Evolutionary conservation across 2,113 vertebrate species (phyloP).

Genomic region (Puntigrus tetrazona): DNA sequence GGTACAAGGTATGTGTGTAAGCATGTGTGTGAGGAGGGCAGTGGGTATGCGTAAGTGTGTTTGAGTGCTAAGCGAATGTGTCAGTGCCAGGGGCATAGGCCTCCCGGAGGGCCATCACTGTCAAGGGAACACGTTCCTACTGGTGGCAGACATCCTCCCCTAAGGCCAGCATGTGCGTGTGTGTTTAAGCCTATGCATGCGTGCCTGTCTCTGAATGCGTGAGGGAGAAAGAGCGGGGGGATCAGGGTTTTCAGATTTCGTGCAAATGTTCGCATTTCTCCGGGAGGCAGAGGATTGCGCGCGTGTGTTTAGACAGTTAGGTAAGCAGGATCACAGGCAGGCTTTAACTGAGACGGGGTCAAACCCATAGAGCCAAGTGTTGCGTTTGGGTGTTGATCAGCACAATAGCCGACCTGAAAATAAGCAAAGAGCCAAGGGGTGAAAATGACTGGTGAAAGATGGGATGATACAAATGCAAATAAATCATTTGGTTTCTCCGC

Average conservation of each 20-base stretch:
- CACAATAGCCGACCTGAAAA: background rate
- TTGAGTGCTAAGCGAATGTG: slow-evolving; percentile 68
- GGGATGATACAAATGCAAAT: background rate
- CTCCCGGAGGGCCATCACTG: slow-evolving; percentile 63
- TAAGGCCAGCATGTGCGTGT: slow-evolving; percentile 54
- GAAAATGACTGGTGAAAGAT: slow-evolving; percentile 5
- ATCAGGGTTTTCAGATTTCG: slow-evolving; percentile 40
- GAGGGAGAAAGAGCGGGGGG: slow-evolving; percentile 10
- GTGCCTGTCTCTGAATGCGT: slow-evolving; percentile 48
- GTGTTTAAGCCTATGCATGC: slow-evolving; percentile 45
- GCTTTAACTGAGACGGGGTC: slow-evolving; percentile 54
- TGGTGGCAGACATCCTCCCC: slow-evolving; percentile 67
- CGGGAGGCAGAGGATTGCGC: slow-evolving; percentile 28
- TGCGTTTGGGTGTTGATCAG: slow-evolving; percentile 25
- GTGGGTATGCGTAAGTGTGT: slow-evolving; percentile 36
- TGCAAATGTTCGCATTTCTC: slow-evolving; percentile 53
- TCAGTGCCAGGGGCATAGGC: slow-evolving; percentile 67
- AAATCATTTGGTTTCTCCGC: background rate
- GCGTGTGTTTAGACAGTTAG: slow-evolving; percentile 33
- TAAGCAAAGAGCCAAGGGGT: background rate
- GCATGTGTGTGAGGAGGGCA: slow-evolving; percentile 25
- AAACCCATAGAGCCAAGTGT: slow-evolving; percentile 36
- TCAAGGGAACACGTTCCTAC: slow-evolving; percentile 67
- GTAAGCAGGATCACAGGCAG: slow-evolving; percentile 56
- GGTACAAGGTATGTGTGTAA: slow-evolving; percentile 11